Evolutionary conservation across 2,797 vertebrate genomes (phyloP).

Genomic region (Eremophila alpestris): DNA sequence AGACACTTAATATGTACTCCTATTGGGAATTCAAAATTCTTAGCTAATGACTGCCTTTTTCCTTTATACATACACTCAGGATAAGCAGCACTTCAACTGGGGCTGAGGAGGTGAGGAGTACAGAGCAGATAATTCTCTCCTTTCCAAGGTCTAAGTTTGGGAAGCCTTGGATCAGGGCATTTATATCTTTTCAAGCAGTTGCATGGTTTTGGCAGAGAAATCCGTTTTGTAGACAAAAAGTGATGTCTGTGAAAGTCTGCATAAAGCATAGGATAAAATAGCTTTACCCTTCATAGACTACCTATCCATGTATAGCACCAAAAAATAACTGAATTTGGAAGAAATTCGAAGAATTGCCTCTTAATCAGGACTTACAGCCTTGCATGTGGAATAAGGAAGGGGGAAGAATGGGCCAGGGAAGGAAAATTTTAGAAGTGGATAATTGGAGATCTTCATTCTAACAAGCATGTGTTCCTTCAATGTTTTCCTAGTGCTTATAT

Average conservation of each 20-base stretch:
- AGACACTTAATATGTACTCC: not conserved
- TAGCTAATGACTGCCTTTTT: not conserved
- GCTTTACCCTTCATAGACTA: not conserved
- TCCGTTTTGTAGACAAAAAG: not conserved
- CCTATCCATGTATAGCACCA: not conserved
- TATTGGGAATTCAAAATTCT: not conserved
- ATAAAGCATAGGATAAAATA: not conserved
- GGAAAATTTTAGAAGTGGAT: not conserved
- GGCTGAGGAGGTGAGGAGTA: not conserved
- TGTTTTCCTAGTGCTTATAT: not conserved
- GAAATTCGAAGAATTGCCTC: not conserved
- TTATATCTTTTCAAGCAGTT: not conserved
- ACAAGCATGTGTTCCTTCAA: not conserved
- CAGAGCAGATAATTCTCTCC: not conserved
- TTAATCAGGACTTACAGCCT: not conserved
- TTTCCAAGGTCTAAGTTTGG: not conserved
- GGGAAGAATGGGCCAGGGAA: not conserved
- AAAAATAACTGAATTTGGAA: not conserved
- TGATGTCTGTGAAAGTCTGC: rapidly evolving
- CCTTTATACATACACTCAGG: not conserved
- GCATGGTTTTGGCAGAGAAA: not conserved
- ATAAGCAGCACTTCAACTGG: not conserved
- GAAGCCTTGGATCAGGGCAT: not conserved
- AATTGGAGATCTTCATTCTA: not conserved
- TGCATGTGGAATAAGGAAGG: not conserved